Evolutionary conservation across 1,140 invertebrate species (phyloP), one percentile per base, ranked within the genome.

Genomic region (Pseudomyrmex gracilis): DNA sequence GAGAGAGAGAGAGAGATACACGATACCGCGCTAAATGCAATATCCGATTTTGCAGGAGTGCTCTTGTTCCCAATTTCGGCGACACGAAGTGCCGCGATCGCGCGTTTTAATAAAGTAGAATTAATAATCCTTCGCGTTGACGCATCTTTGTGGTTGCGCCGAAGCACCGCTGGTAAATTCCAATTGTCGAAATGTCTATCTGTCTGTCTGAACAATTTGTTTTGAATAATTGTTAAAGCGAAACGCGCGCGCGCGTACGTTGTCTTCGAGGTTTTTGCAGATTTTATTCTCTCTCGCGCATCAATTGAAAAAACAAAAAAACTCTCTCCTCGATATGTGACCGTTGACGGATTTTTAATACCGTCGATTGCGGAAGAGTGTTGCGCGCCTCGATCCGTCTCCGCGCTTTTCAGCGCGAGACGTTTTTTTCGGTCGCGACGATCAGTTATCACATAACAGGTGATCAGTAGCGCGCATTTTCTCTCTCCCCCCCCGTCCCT

Each of bases 1-100:
- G 34, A 34, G 0, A 34, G 53, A 70, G 76, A 12, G 51, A 78
- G 22, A 15, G 76, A 34, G 55, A 60, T 58, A 58, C 34, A 45
- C 76, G 76, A 78, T 78, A 7, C 34, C 70, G 70, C 64, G 64
- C 45, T 47, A 24, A 70, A 80, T 60, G 53, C 66, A 70, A 70
- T 70, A 49, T 80, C 43, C 45, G 43, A 58, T 80, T 80, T 71
- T 58, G 15, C 53, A 47, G 15, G 15, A 70, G 53, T 47, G 45
- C 34, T 45, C 20, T 70, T 70, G 15, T 70, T 58, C 20, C 53
- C 64, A 58, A 24, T 78, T 78, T 78, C 10, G 43, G 10, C 20
- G 20, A 20, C 12, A 24, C 13, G 15, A 7, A 68, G 17, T 24
- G 12, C 63, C 17, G 66, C 24, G 47, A 77, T 67, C 20, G 53